Evolutionary conservation across 1,140 invertebrate species (phyloP).

Genomic region (Drosophila seguyi): DNA sequence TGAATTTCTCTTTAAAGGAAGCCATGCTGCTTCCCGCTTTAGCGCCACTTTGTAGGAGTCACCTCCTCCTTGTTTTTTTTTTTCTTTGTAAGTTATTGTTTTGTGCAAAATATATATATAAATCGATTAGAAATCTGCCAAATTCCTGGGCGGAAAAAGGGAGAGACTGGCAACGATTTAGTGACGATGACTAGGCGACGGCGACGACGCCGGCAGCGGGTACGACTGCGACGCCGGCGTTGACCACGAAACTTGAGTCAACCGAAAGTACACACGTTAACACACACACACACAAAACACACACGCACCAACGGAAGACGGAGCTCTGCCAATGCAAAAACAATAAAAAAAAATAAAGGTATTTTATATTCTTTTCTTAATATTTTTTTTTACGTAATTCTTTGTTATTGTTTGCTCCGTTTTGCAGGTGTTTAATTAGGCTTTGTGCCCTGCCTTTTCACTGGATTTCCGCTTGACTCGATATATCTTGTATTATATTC

Average conservation of each 20-base stretch:
- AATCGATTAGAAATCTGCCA: background rate
- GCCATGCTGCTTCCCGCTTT: constrained; percentile 60
- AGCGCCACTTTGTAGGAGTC: constrained; percentile 44
- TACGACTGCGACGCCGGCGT: constrained; percentile 26
- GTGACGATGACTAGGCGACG: constrained; percentile 42
- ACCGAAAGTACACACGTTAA: constrained; percentile 29
- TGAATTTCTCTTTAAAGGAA: constrained; percentile 84
- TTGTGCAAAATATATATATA: background rate
- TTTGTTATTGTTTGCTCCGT: constrained; percentile 35
- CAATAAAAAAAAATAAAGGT: constrained; percentile 7
- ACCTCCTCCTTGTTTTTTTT: constrained; percentile 2
- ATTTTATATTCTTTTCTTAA: constrained; percentile 14
- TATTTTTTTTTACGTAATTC: constrained; percentile 52
- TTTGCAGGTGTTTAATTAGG: constrained; percentile 31
- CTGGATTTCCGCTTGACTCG: background rate
- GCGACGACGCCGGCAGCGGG: constrained; percentile 16
- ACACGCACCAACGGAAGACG: constrained; percentile 8
- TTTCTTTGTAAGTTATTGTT: background rate
- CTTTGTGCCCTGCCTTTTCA: constrained; percentile 14
- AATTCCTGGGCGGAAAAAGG: constrained; percentile 7
- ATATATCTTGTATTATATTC: constrained; percentile 1
- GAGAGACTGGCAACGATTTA: constrained; percentile 19
- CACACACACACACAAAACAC: background rate
- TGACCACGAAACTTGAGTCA: constrained; percentile 72
- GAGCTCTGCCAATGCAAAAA: constrained; percentile 27